Percentiles rank a stretch among this genome's conserved stretches.
These are phyloP conservation scores for Sinhomidia bicolor DNA, from an alignment of 2,888 invertebrate genomes.

Conservation along the genomic window DNA sequence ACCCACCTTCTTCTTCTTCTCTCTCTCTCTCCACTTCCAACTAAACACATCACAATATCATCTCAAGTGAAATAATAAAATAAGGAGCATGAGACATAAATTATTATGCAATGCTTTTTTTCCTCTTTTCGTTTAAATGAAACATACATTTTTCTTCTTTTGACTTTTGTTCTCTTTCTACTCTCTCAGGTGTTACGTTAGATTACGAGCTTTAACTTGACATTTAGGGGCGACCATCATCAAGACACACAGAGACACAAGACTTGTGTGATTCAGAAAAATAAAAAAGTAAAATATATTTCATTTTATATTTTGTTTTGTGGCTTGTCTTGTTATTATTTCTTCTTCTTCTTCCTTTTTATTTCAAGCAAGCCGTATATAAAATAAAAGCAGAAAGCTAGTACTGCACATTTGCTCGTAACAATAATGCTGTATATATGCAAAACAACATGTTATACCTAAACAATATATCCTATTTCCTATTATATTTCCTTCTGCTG, in stretches of 20 bases:
- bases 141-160: constrained; percentile 38
- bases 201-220: constrained; percentile 76
- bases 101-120: constrained; percentile 75
- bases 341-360: background rate
- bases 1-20: background rate
- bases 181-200: constrained; percentile 71
- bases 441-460: background rate
- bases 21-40: background rate
- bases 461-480: constrained; percentile 18
- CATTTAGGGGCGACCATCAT: constrained; percentile 71
- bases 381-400: background rate
- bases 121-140: constrained; percentile 57
- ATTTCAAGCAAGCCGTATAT: background rate
- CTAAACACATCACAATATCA: no score
- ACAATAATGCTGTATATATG: background rate
- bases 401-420: constrained; percentile 5
- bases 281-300: constrained; percentile 22
- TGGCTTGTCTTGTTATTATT: background rate
- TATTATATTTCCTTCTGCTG: no score
- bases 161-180: constrained; percentile 17
- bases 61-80: constrained; percentile 66
- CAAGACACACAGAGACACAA: constrained; percentile 27
- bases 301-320: constrained; percentile 54
- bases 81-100: constrained; percentile 74
- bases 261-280: constrained; percentile 46